These are phyloP conservation scores for Hexactinellida sp. DNA, from an alignment of 37 sponge, comb jelly and placozoan species.

Conservation along the genomic window DNA sequence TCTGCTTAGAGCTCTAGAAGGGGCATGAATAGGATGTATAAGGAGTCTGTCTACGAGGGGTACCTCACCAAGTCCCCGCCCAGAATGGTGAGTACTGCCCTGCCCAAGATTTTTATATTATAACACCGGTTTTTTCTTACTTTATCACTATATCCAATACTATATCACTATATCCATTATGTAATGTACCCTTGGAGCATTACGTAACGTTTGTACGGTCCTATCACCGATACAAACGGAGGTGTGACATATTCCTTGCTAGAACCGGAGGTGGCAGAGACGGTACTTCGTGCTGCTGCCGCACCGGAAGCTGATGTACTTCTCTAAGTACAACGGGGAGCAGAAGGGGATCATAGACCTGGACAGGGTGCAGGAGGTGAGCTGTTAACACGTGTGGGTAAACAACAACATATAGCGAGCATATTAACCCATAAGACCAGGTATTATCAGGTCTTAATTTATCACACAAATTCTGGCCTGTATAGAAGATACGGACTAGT, in stretches of 20 bases:
- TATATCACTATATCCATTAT: no score
- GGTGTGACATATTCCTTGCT: background rate
- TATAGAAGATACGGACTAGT: no score
- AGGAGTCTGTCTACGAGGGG: background rate
- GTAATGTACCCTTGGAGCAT: no score
- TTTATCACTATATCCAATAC: no score
- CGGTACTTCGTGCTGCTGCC: background rate
- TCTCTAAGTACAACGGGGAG: background rate
- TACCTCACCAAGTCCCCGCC: background rate
- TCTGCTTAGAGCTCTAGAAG: no score
- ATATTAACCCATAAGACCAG: no score
- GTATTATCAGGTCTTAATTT: no score
- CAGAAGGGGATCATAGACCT: slow-evolving; percentile 1
- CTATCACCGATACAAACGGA: background rate
- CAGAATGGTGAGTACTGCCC: background rate
- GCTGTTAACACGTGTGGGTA: background rate
- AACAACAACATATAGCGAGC: no score
- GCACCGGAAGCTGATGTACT: background rate
- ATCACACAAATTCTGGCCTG: no score
- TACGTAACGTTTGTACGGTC: no score
- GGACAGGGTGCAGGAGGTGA: background rate
- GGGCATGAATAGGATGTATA: background rate
- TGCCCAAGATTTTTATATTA: background rate
- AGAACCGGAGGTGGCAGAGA: background rate
- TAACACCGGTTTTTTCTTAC: background rate